Percentiles rank a stretch among this genome's conserved stretches.
phyloP scores from a whole-genome alignment of 2,797 vertebrate species.

The Artibeus jamaicensis region DNA sequence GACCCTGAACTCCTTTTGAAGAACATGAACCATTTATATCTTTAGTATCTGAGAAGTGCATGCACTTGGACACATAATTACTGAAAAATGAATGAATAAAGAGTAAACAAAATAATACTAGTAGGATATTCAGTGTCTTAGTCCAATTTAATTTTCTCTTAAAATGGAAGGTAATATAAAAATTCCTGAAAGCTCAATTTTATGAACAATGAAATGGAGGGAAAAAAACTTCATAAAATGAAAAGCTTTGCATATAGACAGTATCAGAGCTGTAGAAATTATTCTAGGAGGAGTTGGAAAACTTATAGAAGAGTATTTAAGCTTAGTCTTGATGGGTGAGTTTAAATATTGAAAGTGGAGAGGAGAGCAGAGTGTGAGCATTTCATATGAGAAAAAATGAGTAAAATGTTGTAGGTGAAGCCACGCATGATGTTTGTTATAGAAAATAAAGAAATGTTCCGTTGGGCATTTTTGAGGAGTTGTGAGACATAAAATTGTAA shows the following conservation, averaged over 20 bases:
- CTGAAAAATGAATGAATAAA: background rate
- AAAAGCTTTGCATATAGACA: background rate
- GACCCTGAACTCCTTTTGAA: background rate
- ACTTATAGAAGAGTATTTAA: background rate
- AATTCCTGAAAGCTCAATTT: background rate
- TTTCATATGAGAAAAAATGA: background rate
- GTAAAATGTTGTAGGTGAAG: background rate
- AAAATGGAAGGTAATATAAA: background rate
- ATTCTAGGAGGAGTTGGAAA: background rate
- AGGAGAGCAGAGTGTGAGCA: background rate
- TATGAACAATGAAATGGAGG: background rate
- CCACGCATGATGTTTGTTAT: background rate
- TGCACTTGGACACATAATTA: background rate
- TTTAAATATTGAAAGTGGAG: background rate
- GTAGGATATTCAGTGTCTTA: background rate
- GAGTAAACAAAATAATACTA: background rate
- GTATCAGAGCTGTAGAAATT: background rate
- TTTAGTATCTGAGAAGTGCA: background rate
- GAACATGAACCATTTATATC: background rate
- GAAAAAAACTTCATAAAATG: background rate
- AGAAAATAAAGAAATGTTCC: background rate
- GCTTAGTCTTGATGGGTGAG: background rate
- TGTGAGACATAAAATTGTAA: background rate
- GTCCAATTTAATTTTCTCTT: background rate
- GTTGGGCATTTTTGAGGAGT: background rate